These are phyloP conservation scores for Pelmatolapia mariae DNA, from an alignment of 2,113 vertebrate genomes.

Conservation along the genomic window DNA sequence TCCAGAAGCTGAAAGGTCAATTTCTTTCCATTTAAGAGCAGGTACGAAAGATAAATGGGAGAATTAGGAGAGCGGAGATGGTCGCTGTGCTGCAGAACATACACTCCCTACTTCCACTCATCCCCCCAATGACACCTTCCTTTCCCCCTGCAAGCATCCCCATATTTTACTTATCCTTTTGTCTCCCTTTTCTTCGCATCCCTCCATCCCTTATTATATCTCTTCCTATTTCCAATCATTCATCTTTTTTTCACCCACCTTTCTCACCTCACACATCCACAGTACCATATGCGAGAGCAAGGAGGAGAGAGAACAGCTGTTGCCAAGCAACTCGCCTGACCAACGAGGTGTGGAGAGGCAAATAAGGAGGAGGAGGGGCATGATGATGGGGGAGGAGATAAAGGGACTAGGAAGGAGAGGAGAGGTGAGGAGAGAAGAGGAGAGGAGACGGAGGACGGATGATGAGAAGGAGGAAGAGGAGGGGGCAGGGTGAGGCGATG, in stretches of 20 bases:
- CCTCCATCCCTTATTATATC: not conserved
- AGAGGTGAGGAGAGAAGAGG: not conserved
- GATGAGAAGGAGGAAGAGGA: not conserved
- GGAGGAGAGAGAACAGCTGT: constrained; percentile 12
- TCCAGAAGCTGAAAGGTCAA: constrained; percentile 30
- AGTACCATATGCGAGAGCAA: not conserved
- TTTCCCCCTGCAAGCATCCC: not conserved
- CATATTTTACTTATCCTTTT: not conserved
- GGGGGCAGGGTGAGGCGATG: not conserved
- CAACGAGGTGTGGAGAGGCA: constrained; percentile 8
- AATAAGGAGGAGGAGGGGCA: not conserved
- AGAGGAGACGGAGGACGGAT: not conserved
- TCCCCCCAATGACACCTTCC: not conserved
- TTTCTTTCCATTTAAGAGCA: constrained; percentile 15
- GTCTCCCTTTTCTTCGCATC: not conserved
- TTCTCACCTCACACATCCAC: not conserved
- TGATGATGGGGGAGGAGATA: not conserved
- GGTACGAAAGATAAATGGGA: constrained; percentile 23
- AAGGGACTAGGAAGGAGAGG: not conserved
- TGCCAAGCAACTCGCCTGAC: constrained; percentile 46
- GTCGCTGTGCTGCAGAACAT: not conserved
- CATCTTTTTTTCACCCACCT: not conserved
- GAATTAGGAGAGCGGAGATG: constrained; percentile 25
- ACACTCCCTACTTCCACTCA: not conserved
- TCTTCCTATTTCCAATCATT: not conserved